These are phyloP conservation scores for Saturnia japonica DNA, from an alignment of 2,888 invertebrate genomes.

Conservation along the genomic window DNA sequence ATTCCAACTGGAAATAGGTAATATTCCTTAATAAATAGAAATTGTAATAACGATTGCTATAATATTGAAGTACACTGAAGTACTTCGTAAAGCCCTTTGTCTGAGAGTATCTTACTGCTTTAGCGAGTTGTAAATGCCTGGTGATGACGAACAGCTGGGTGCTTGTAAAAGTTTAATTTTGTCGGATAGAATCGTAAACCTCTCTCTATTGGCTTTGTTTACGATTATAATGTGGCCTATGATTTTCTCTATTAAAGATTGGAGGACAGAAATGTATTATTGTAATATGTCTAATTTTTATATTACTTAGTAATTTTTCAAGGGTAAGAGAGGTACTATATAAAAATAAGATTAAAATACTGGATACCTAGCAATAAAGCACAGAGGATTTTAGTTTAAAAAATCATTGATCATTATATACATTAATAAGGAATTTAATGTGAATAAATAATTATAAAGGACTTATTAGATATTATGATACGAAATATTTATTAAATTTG, in stretches of 20 bases:
- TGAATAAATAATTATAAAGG: too few relatives aligned
- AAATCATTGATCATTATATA: too few relatives aligned
- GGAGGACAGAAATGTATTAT: background rate
- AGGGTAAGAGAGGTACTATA: too few relatives aligned
- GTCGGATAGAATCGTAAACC: constrained; percentile 75
- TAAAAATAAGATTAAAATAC: too few relatives aligned
- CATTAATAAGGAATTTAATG: too few relatives aligned
- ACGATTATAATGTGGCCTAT: constrained; percentile 57
- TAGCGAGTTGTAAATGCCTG: constrained; percentile 46
- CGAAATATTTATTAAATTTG: background rate
- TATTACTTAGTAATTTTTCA: background rate
- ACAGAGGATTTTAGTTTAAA: too few relatives aligned
- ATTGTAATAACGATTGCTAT: background rate
- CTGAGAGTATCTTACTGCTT: constrained; percentile 35
- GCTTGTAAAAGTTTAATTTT: constrained; percentile 77
- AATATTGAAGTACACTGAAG: background rate
- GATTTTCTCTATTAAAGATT: constrained; percentile 2
- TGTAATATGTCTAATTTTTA: background rate
- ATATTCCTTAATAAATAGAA: constrained; percentile 1
- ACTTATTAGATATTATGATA: too few relatives aligned
- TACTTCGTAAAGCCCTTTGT: constrained; percentile 28
- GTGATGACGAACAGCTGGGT: constrained; percentile 63
- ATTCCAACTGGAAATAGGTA: background rate
- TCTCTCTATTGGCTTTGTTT: constrained; percentile 72
- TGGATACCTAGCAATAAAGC: too few relatives aligned